phyloP scores from a whole-genome alignment of 2,113 vertebrate species.

The Chaetorhynchus papuensis region DNA sequence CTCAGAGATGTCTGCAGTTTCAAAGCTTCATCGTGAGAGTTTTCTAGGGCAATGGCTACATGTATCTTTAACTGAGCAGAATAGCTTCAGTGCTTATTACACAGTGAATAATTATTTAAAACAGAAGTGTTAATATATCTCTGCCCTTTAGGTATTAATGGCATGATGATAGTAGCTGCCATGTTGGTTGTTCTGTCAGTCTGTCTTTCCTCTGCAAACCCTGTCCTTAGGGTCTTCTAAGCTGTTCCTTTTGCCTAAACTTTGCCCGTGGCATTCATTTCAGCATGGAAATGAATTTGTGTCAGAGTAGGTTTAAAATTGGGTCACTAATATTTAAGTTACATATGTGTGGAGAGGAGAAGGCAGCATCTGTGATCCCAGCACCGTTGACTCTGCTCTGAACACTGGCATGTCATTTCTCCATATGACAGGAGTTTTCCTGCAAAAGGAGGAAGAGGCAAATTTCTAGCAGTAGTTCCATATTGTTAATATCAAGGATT shows the following conservation, averaged over 20 bases:
- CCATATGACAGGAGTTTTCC: neutral
- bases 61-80: neutral
- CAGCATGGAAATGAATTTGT: conserved; percentile 4
- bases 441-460: neutral
- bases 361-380: neutral
- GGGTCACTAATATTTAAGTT: conserved; percentile 23
- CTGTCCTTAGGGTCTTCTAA: neutral
- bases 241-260: neutral
- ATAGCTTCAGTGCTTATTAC: neutral
- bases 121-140: neutral
- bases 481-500: neutral
- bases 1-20: neutral
- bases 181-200: neutral
- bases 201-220: neutral
- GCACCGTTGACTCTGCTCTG: neutral
- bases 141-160: neutral
- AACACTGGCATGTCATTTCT: neutral
- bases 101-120: neutral
- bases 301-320: conserved; percentile 21
- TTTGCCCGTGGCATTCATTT: conserved; percentile 14
- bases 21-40: neutral
- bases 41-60: neutral
- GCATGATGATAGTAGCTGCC: neutral
- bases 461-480: neutral
- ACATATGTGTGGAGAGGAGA: neutral